Percentiles rank a stretch among this genome's conserved stretches.
phyloP scores from a whole-genome alignment of 2,797 vertebrate species.

The Enteromius anoplus region DNA sequence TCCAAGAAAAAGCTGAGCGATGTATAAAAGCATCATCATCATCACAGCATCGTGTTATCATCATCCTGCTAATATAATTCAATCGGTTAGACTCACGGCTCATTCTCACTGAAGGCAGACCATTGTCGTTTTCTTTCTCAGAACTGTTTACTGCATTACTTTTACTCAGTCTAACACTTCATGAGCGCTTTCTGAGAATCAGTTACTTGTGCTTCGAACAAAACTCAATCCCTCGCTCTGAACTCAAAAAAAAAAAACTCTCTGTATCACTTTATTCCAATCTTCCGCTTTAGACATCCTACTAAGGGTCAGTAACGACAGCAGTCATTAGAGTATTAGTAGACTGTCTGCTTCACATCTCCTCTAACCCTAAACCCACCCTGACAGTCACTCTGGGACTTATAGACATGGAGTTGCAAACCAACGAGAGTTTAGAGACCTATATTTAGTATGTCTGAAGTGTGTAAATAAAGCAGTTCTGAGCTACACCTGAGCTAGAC shows the following conservation, averaged over 20 bases:
- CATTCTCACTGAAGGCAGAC: neutral
- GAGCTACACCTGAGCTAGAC: neutral
- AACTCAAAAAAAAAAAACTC: neutral
- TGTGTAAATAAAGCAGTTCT: neutral
- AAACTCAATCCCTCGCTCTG: neutral
- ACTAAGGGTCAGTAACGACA: no score
- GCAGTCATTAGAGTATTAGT: no score
- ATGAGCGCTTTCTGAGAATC: neutral
- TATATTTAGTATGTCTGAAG: no score
- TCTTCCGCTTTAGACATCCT: no score
- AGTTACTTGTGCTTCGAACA: neutral
- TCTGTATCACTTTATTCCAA: no score
- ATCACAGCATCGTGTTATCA: neutral
- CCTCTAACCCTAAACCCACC: no score
- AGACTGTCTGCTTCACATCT: no score
- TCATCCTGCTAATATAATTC: neutral
- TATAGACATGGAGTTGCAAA: no score
- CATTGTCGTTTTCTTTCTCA: neutral
- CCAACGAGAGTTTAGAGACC: no score
- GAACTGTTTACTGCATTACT: neutral
- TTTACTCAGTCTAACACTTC: neutral
- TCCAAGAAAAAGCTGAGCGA: neutral
- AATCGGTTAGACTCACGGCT: neutral
- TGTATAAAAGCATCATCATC: neutral
- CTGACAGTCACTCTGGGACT: no score